Percentiles rank a stretch among this genome's conserved stretches.
phyloP scores from a whole-genome alignment of 2,113 vertebrate genomes.

The Neofelis nebulosa region DNA sequence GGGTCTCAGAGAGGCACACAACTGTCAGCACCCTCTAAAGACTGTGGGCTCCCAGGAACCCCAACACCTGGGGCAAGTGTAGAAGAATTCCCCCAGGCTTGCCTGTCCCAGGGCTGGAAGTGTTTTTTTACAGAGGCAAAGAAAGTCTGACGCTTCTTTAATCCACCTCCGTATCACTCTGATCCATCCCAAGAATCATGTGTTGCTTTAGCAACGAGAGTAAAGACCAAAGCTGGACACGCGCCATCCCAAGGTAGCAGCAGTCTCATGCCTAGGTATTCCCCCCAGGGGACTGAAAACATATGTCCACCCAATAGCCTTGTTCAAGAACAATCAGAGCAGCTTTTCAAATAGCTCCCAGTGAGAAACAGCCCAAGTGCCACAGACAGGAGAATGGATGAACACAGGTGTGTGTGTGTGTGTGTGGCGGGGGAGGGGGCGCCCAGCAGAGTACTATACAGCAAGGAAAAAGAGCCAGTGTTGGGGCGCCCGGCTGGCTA shows the following conservation, averaged over 20 bases:
- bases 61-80: background rate
- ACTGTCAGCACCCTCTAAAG: background rate
- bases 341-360: too few species aligned
- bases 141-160: fast-evolving
- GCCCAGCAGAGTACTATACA: background rate
- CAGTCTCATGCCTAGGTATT: background rate
- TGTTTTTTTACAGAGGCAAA: background rate
- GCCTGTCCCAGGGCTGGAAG: background rate
- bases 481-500: background rate
- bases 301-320: background rate
- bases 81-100: background rate
- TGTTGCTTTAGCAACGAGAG: background rate
- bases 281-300: background rate
- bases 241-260: too few species aligned
- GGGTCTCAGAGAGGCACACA: background rate
- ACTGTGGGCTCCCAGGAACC: background rate
- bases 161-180: fast-evolving
- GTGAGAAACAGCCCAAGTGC: background rate
- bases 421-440: fast-evolving
- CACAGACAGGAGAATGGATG: too few species aligned
- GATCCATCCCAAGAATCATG: background rate
- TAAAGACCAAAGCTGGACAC: too few species aligned
- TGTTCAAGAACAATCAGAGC: background rate
- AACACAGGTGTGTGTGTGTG: background rate
- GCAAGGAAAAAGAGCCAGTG: background rate